Conservation (phyloP, 1,140 invertebrate genomes). For the Pogonomyrmex barbatus region DNA sequence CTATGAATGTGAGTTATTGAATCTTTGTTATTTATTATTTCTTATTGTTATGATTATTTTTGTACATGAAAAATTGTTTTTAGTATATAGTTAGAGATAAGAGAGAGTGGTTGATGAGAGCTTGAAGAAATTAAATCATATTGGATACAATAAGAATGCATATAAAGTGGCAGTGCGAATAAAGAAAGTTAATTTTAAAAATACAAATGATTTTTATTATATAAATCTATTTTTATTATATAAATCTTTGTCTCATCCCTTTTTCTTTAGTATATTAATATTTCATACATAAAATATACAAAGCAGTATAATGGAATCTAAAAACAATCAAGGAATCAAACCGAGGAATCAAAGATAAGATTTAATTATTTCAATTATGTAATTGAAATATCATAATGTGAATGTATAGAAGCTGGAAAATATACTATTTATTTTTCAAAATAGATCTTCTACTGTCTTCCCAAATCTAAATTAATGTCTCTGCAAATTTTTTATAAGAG, state of each 20-base stretch:
- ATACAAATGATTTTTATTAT: conserved; percentile 20
- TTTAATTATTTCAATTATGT: too few species aligned
- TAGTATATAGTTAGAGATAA: conserved; percentile 66
- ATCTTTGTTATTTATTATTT: conserved; percentile 72
- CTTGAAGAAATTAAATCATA: conserved; percentile 60
- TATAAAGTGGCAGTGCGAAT: conserved; percentile 67
- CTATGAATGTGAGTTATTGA: conserved; percentile 68
- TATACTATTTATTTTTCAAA: neutral
- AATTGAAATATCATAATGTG: neutral
- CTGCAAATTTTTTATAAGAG: neutral
- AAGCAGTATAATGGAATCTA: too few species aligned
- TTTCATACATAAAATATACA: neutral
- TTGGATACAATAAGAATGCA: conserved; percentile 72
- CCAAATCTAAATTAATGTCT: neutral
- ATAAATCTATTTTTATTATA: neutral
- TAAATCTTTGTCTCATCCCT: neutral
- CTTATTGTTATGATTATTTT: conserved; percentile 67
- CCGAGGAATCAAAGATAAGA: too few species aligned
- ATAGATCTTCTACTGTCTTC: neutral
- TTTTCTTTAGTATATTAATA: neutral
- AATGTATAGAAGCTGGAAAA: conserved; percentile 2
- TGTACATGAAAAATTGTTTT: conserved; percentile 62
- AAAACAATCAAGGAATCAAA: too few species aligned
- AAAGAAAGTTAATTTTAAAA: conserved; percentile 77
- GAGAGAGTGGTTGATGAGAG: conserved; percentile 60